Conservation (phyloP, 2,888 invertebrate species). For the Hydropsyche betteni region DNA sequence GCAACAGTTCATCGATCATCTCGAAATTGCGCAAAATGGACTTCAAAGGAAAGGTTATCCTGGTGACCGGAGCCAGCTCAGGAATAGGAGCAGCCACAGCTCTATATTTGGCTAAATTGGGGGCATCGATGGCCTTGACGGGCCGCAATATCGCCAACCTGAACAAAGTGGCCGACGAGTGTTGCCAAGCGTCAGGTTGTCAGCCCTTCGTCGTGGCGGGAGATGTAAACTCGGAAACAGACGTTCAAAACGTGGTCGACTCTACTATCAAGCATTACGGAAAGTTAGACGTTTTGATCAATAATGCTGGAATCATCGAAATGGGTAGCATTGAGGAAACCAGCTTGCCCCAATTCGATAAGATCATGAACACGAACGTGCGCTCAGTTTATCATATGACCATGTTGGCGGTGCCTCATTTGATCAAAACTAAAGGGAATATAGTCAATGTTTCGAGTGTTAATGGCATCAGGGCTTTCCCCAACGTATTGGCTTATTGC, state of each 20-base stretch:
- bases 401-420: constrained; percentile 64
- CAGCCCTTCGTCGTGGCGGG: constrained; percentile 53
- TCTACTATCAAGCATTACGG: constrained; percentile 57
- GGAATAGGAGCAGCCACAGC: constrained; percentile 34
- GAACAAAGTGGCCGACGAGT: constrained; percentile 54
- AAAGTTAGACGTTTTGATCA: constrained; percentile 59
- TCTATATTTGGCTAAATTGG: constrained; percentile 9
- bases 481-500: constrained; percentile 72
- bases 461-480: constrained; percentile 72
- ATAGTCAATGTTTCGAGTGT: constrained; percentile 71
- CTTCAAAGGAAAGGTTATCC: constrained; percentile 23
- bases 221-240: constrained; percentile 57
- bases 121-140: constrained; percentile 11
- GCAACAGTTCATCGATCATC: neutral
- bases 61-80: constrained; percentile 34
- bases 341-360: constrained; percentile 67
- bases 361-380: constrained; percentile 66
- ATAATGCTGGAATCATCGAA: constrained; percentile 67
- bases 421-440: constrained; percentile 61
- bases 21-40: neutral
- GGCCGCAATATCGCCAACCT: constrained; percentile 24
- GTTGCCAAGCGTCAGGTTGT: constrained; percentile 48
- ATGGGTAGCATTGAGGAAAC: constrained; percentile 62
- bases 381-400: constrained; percentile 59
- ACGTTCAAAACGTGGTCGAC: constrained; percentile 56